Conservation (phyloP, 2,113 vertebrate genomes). For the Chaenocephalus aceratus region DNA sequence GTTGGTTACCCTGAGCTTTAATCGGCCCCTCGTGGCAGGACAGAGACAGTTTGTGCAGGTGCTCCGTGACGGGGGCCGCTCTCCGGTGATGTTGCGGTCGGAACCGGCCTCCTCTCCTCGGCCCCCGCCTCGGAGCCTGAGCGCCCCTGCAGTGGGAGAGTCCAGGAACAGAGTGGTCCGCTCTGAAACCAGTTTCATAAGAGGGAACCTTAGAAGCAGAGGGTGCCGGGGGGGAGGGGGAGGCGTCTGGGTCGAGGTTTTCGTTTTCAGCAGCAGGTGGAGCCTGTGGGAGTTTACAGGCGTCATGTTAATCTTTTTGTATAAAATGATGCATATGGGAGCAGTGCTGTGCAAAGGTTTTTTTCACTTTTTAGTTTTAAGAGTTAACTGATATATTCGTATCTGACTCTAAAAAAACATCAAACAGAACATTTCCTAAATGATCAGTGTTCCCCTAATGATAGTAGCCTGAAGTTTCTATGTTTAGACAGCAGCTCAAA, state of each 20-base stretch:
- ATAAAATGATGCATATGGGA: not conserved
- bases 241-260: slow-evolving; percentile 32
- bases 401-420: no score
- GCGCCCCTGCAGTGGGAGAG: slow-evolving; percentile 46
- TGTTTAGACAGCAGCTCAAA: not conserved
- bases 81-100: slow-evolving; percentile 52
- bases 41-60: slow-evolving; percentile 68
- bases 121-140: slow-evolving; percentile 55
- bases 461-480: not conserved
- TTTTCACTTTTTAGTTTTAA: no score
- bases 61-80: slow-evolving; percentile 47
- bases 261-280: slow-evolving; percentile 58
- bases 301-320: not conserved
- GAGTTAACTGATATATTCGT: no score
- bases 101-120: slow-evolving; percentile 60
- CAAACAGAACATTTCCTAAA: no score
- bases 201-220: slow-evolving; percentile 18
- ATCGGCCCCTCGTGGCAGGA: slow-evolving; percentile 37
- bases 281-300: slow-evolving; percentile 39
- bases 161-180: slow-evolving; percentile 4
- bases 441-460: no score
- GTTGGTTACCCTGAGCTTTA: slow-evolving; percentile 23
- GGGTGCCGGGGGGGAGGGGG: slow-evolving; percentile 3
- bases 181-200: slow-evolving; percentile 8
- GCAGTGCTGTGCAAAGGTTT: not conserved